Percentiles rank a stretch among this genome's conserved stretches.
phyloP scores from a whole-genome alignment of 2,113 vertebrate species.

The Spea multiplicata region DNA sequence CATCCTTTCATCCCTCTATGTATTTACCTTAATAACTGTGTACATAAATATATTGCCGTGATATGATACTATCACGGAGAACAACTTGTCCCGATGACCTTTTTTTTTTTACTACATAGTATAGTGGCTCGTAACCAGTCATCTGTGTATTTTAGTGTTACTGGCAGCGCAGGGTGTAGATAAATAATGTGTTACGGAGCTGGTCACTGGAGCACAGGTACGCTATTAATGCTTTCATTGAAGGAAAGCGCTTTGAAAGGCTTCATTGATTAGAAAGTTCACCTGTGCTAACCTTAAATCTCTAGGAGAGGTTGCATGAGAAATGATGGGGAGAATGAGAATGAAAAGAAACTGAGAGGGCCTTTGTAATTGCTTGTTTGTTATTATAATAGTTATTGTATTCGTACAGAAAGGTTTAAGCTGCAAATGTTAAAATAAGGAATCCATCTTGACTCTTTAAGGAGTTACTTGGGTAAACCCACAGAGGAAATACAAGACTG shows the following conservation, averaged over 20 bases:
- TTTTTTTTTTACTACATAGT: neutral
- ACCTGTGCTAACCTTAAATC: neutral
- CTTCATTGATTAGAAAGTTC: neutral
- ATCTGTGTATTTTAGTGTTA: neutral
- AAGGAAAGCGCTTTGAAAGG: neutral
- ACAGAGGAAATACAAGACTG: no score
- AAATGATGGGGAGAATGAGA: neutral
- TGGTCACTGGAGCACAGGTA: neutral
- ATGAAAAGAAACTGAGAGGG: neutral
- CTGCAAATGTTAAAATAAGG: no score
- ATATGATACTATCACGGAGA: neutral
- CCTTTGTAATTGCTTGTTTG: neutral
- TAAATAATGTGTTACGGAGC: neutral
- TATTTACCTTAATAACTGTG: no score
- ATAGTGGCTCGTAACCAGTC: neutral
- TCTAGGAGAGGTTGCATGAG: neutral
- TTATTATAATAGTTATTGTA: no score
- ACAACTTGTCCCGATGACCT: neutral
- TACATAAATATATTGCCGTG: neutral
- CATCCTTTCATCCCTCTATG: no score
- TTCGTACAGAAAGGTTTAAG: no score
- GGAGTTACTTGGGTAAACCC: no score
- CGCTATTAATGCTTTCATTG: neutral
- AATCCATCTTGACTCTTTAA: no score
- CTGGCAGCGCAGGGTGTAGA: neutral